Conservation (phyloP, 2,797 vertebrate species). For the Sebastes aleutianus region DNA sequence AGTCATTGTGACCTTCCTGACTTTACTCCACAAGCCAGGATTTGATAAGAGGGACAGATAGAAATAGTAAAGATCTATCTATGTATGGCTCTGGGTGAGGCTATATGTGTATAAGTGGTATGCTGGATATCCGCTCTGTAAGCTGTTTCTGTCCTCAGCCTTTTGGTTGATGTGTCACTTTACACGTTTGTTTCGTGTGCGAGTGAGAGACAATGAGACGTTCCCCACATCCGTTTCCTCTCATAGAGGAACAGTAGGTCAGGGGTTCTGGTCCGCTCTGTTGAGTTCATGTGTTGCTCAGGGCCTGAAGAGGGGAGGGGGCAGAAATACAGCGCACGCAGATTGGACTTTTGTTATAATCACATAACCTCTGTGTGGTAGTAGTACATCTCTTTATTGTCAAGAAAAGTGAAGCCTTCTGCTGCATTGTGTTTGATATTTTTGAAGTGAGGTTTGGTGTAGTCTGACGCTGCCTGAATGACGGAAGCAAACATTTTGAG, state of each 20-base stretch:
- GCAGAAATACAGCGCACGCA: background rate
- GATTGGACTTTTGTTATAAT: slow-evolving; percentile 3
- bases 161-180: slow-evolving; percentile 19
- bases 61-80: slow-evolving; percentile 21
- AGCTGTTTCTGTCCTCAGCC: slow-evolving; percentile 26
- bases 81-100: background rate
- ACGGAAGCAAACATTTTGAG: background rate
- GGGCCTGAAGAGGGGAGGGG: slow-evolving; percentile 1
- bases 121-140: slow-evolving; percentile 26
- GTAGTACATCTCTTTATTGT: background rate
- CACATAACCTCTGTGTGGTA: background rate
- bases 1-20: background rate
- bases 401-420: rapidly evolving
- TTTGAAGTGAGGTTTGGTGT: background rate
- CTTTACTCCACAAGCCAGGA: background rate
- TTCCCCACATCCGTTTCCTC: slow-evolving; percentile 68
- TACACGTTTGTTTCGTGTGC: slow-evolving; percentile 8
- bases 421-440: background rate
- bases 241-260: slow-evolving; percentile 59
- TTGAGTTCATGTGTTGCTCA: slow-evolving; percentile 43
- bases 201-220: background rate
- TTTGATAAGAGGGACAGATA: background rate
- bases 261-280: slow-evolving; percentile 35
- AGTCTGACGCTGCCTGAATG: background rate
- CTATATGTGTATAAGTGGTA: background rate